Evolutionary conservation across 2,113 vertebrate species (phyloP), one percentile per base, ranked within the genome.

Genomic region (Xiphorhynchus elegans): DNA sequence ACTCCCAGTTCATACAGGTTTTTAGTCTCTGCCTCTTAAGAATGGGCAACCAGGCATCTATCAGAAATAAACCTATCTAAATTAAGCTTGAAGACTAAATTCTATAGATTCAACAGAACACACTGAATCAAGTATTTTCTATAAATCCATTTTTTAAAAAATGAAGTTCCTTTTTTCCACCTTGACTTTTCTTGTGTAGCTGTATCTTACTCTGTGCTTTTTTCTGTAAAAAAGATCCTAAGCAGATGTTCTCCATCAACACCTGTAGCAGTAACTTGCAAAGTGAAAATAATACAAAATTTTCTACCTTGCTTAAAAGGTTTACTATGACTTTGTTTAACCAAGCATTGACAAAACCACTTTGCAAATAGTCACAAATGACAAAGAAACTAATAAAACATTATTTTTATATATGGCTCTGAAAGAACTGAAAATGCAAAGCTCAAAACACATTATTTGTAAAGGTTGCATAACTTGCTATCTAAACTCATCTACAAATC

Each of bases 401-500:
- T 20, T 31, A 29, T 49, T 91, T 92, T 76, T 95, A 26, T 11
- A 53, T 11, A 23, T 9, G 52, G 39, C 70, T 72, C 67, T 50
- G 40, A 78, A 84, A 2, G 17, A 86, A 72, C 42, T 33, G 56
- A 82, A 79, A 82, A 75, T 66, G 47, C 52, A 31, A 50, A 89
- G 77, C 87, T 89, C 92, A 59, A 75, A 87, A 67, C 84, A 76
- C 23, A 0, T 42, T 23, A 33, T 75, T 90, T 83, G 40, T 58
- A 26, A 52, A 66, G 31, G 39, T 93, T 93, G 52, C 1, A 0
- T 40, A 91, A 95, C 63, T 83, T 21, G 24, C 82, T 87, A 55
- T 59, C 91, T 94, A 59, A 74, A 74, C 44, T 92, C 18, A 73
- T 13, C 94, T 91, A 89, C 67, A 92, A 87, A 96, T 79, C 76